Percentiles rank a stretch among this genome's conserved stretches.
phyloP scores from a whole-genome alignment of 2,797 vertebrate species.

The Hirundo rustica region DNA sequence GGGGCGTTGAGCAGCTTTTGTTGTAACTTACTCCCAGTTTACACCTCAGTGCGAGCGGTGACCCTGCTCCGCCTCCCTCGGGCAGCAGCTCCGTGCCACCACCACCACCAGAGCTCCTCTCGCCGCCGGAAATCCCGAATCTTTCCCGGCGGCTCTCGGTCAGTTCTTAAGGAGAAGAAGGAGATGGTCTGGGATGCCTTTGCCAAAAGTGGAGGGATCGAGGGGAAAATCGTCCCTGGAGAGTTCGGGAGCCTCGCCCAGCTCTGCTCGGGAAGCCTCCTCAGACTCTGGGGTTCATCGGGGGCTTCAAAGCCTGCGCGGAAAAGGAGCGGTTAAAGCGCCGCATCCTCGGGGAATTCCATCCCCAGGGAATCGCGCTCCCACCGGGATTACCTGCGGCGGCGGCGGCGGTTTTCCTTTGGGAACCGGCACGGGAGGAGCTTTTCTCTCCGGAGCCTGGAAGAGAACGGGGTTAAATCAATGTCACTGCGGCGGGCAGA shows the following conservation, averaged over 20 bases:
- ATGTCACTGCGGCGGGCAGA: too few species aligned
- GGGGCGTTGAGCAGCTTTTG: background rate
- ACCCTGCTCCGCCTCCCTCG: background rate
- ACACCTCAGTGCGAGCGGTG: background rate
- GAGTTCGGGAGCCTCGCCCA: background rate
- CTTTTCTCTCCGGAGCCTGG: conserved; percentile 14
- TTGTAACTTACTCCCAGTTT: background rate
- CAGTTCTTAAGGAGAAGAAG: background rate
- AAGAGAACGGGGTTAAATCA: background rate
- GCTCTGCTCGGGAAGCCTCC: background rate
- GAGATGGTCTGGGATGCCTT: background rate
- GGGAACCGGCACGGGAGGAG: background rate
- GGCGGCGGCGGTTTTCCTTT: conserved; percentile 26
- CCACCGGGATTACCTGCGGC: background rate
- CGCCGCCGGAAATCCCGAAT: accelerated
- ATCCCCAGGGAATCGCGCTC: accelerated
- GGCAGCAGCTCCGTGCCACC: background rate
- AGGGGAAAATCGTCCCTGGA: background rate
- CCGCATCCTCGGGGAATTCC: too few species aligned
- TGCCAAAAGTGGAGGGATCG: background rate
- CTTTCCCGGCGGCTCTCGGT: background rate
- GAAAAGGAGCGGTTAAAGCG: background rate
- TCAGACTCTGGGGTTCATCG: conserved; percentile 41
- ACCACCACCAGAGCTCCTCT: background rate
- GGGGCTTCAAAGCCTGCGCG: conserved; percentile 41